Conservation (phyloP, 1,140 invertebrate genomes). For the Drosophila subpulchrella region DNA sequence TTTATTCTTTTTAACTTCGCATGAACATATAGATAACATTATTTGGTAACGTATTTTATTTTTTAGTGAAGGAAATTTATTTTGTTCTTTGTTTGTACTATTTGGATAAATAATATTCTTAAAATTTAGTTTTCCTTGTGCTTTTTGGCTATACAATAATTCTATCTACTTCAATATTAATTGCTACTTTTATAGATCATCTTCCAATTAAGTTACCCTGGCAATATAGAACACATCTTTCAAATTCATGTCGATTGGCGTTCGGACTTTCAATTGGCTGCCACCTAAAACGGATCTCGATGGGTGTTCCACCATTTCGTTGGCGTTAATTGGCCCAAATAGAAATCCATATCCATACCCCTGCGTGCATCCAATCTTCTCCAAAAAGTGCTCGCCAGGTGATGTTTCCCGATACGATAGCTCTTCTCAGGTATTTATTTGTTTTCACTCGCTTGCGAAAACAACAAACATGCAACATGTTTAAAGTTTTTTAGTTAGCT, state of each 20-base stretch:
- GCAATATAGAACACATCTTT: constrained; percentile 5
- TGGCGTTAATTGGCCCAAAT: constrained; percentile 64
- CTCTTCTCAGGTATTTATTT: constrained; percentile 40
- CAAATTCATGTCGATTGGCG: background rate
- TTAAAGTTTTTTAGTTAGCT: constrained; percentile 17
- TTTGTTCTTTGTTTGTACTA: too few species aligned
- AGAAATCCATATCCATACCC: constrained; percentile 7
- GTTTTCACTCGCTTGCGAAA: constrained; percentile 60
- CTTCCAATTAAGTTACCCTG: background rate
- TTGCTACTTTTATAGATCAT: background rate
- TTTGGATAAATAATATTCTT: too few species aligned
- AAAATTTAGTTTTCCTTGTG: too few species aligned
- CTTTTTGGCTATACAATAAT: too few species aligned
- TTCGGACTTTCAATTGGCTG: constrained; percentile 37
- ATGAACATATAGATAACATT: too few species aligned
- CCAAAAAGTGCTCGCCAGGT: background rate
- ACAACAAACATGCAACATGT: constrained; percentile 57
- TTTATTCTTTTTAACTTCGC: too few species aligned
- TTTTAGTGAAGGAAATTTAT: too few species aligned
- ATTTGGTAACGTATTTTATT: too few species aligned
- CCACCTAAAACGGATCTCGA: constrained; percentile 5
- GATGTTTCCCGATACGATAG: constrained; percentile 13
- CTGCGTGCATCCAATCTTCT: constrained; percentile 12
- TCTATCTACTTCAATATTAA: too few species aligned
- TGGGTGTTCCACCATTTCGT: constrained; percentile 48